These are phyloP conservation scores for Mohoua ochrocephala DNA, from an alignment of 2,113 vertebrate genomes.

Conservation along the genomic window DNA sequence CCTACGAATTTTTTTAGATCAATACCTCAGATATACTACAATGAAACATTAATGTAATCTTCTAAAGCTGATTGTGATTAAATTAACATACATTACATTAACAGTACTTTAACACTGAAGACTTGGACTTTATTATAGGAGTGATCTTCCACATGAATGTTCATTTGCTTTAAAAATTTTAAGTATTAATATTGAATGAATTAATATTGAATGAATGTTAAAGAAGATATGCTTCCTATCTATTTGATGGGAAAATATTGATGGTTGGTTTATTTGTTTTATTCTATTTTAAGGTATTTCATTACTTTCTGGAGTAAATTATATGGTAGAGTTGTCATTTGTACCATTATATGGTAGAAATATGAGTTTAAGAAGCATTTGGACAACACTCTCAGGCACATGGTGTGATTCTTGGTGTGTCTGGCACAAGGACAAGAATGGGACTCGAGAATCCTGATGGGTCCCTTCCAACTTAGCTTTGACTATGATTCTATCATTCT, in stretches of 20 bases:
- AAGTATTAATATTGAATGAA: background rate
- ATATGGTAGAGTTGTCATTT: background rate
- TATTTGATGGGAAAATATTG: background rate
- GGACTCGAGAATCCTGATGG: background rate
- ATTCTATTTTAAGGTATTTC: background rate
- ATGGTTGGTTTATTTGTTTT: fast-evolving
- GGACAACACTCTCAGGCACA: background rate
- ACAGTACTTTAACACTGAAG: background rate
- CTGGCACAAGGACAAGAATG: background rate
- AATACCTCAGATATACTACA: background rate
- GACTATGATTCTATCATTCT: background rate
- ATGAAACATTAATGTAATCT: background rate
- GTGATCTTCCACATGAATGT: background rate
- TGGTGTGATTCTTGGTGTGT: background rate
- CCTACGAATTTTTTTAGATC: fast-evolving
- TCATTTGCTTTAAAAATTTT: background rate
- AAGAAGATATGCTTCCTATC: background rate
- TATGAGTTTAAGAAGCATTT: background rate
- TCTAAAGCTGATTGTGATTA: background rate
- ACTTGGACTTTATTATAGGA: background rate
- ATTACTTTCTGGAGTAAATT: background rate
- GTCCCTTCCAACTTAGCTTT: background rate
- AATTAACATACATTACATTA: background rate
- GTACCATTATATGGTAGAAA: background rate
- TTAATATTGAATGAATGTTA: background rate